A percentile compares a stretch with the other conserved stretches of the same genome.
These are phyloP conservation scores for Poeciliopsis infans DNA, from an alignment of 2,797 vertebrate species.

Conservation along the genomic window DNA sequence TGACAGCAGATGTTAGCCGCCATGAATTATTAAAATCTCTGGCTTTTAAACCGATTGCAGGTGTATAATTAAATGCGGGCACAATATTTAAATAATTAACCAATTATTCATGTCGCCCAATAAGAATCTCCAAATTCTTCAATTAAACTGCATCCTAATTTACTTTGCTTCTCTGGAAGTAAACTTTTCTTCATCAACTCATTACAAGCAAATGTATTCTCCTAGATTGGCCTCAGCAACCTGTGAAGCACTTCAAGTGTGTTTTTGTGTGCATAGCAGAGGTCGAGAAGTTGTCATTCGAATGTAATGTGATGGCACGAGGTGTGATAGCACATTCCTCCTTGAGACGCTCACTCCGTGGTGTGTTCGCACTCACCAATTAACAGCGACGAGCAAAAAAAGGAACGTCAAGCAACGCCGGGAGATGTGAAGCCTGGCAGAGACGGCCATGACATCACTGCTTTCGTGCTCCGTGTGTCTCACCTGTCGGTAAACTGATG, in stretches of 20 bases:
- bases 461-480: constrained; percentile 1
- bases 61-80: neutral
- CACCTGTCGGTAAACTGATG: constrained; percentile 24
- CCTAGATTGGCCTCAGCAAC: constrained; percentile 41
- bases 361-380: constrained; percentile 74
- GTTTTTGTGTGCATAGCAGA: constrained; percentile 33
- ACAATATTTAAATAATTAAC: constrained; percentile 15
- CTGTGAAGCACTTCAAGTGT: constrained; percentile 51
- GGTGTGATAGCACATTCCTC: constrained; percentile 68
- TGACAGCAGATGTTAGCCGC: constrained; percentile 25
- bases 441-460: constrained; percentile 30
- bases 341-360: constrained; percentile 48
- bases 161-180: constrained; percentile 48
- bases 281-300: constrained; percentile 62
- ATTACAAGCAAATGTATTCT: constrained; percentile 50
- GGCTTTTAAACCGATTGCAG: constrained; percentile 3
- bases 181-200: constrained; percentile 59
- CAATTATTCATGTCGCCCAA: neutral
- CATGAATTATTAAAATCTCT: constrained; percentile 18
- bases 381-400: constrained; percentile 72
- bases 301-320: constrained; percentile 49
- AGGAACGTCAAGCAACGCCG: constrained; percentile 35
- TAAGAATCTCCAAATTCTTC: neutral
- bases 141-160: constrained; percentile 14
- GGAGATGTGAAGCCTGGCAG: constrained; percentile 30